Base-by-base conservation (phyloP, 2,888 invertebrate species). In the Lasioglossum leucozonium region DNA sequence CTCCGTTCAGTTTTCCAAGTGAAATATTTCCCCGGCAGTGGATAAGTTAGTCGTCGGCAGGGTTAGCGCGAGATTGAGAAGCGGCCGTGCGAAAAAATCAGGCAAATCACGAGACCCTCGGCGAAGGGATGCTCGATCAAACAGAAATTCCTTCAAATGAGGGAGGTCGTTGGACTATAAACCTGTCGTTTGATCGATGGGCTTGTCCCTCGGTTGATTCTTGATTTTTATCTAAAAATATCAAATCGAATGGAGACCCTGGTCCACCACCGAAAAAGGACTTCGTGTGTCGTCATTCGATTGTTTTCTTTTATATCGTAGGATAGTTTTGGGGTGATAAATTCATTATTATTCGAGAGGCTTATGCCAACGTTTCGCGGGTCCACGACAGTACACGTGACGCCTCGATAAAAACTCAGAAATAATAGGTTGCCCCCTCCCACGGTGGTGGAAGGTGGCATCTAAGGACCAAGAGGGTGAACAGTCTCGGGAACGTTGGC, bases 1-100 rank as follows among this genome's bases (percentile, higher is more conserved):
- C 34, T 22, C 47, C 51, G 73, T 47, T 74, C 82, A 67, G 73
- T 84, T 85, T 82, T 84, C 77, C 83, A 55, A 75, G 77, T 77
- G 79, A 82, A 84, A 85, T 78, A 84, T 83, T 85, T 72, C 71
- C 58, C 76, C 73, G 51, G 65, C 51, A 26, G 79, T 30, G 69
- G 77, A 77, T 81, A 85, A 44, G 81, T 77, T 72, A 73, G 80
- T 67, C 67, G 85, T 84, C 85, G 78, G 77, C 69, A 71, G 82
- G 84, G 84, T 81, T 87, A 86, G 80, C 80, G 79, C 55, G 79
- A 87, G 88, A 89, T 88, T 84, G 86, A 87, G 91, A 87, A 74
- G 87, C 91, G 92, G 84, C 87, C 92, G 91, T 91, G 91, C 90
- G 92, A 87, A 86, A 91, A 90, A 92, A 93, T 93, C 91, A 91